These are phyloP conservation scores for Buathra laborator DNA, from an alignment of 2,888 invertebrate genomes.

Conservation along the genomic window DNA sequence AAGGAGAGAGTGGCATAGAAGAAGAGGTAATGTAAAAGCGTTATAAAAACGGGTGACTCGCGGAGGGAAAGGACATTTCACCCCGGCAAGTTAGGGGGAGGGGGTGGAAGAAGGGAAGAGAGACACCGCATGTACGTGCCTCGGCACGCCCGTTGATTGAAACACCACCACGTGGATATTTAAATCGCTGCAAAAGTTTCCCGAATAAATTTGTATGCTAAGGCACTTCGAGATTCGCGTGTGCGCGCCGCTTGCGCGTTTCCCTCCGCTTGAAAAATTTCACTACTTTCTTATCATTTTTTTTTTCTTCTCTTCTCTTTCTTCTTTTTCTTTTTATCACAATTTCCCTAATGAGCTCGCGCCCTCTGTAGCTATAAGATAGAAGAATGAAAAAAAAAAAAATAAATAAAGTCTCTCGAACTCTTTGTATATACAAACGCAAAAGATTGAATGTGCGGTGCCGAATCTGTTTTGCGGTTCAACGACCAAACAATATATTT, in stretches of 20 bases:
- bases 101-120: constrained; percentile 2
- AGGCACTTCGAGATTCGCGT: constrained; percentile 70
- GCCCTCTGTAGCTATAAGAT: constrained; percentile 46
- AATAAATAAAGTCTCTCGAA: constrained; percentile 40
- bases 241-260: constrained; percentile 34
- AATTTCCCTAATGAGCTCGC: constrained; percentile 77
- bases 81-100: background rate
- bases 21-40: constrained; percentile 28
- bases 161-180: constrained; percentile 79
- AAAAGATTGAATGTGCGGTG: constrained; percentile 15
- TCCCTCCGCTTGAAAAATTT: constrained; percentile 59
- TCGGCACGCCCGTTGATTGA: constrained; percentile 77
- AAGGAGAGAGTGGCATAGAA: background rate
- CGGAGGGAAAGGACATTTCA: constrained; percentile 60
- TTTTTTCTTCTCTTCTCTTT: constrained; percentile 49
- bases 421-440: background rate
- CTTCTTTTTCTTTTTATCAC: constrained; percentile 64
- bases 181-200: constrained; percentile 80
- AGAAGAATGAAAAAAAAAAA: constrained; percentile 33
- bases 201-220: constrained; percentile 80
- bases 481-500: background rate
- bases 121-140: constrained; percentile 67
- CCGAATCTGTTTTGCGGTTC: background rate
- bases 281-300: constrained; percentile 58
- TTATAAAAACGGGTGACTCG: constrained; percentile 36